Conservation (phyloP, 1,140 invertebrate species). For the Amphibalanus amphitrite region DNA sequence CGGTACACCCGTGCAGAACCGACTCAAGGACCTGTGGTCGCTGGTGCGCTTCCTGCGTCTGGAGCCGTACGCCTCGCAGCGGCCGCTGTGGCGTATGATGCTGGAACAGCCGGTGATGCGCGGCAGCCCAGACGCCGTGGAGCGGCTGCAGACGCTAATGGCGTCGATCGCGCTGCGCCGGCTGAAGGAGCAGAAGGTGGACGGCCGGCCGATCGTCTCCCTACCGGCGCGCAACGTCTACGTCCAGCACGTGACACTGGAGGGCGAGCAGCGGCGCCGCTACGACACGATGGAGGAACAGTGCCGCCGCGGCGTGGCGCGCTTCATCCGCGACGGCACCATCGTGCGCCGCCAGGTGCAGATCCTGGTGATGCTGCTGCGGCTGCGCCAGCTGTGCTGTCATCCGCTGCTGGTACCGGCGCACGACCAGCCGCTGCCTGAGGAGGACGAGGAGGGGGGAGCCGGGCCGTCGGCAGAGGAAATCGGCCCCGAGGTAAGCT, state of each 20-base stretch:
- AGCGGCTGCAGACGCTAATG: background rate
- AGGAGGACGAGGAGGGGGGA: background rate
- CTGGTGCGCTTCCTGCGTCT: constrained; percentile 58
- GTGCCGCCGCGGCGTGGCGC: background rate
- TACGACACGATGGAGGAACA: background rate
- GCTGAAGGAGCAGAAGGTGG: background rate
- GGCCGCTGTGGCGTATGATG: background rate
- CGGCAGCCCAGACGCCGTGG: background rate
- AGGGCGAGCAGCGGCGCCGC: background rate
- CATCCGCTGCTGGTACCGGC: constrained; percentile 46
- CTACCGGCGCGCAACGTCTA: background rate
- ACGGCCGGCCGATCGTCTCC: background rate
- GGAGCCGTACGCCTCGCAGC: background rate
- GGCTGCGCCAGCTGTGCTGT: constrained; percentile 71
- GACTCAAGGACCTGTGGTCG: constrained; percentile 71
- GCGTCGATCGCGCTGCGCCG: background rate
- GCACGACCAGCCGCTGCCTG: background rate
- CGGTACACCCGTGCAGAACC: constrained; percentile 90
- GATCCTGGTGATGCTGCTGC: constrained; percentile 56
- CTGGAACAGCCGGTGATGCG: background rate
- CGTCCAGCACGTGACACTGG: background rate
- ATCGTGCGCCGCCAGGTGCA: background rate
- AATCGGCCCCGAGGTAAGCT: no score
- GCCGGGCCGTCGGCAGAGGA: no score
- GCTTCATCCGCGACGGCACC: background rate